Evolutionary conservation across 2,797 vertebrate species (phyloP), one percentile per base, ranked within the genome.

Genomic region (Thalassophryne amazonica): DNA sequence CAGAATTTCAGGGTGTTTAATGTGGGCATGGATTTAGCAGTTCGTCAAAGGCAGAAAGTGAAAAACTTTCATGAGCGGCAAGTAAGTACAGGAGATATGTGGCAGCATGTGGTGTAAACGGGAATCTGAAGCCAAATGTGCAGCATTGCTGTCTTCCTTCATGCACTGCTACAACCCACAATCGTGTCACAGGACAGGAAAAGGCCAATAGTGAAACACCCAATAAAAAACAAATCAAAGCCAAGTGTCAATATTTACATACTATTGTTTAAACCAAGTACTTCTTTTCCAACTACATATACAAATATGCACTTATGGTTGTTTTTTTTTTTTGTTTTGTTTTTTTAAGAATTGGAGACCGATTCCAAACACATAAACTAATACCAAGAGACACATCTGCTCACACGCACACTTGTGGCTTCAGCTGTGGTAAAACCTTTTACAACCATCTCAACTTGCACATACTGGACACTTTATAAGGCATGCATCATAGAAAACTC

Each of bases 171-270:
- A 57, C 37, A 56, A 70, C 31, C 45, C 42, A 69, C 47, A 38
- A 37, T 60, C 22, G 30, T 57, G 51, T 78, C 63, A 51, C 48
- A 73, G 55, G 74, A 85, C 61, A 66, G 64, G 77, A 86, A 85
- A 89, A 90, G 88, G 84, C 76, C 36, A 74, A 88, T 79, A 86
- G 84, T 87, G 86, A 91, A 90, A 88, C 76, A 81, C 69, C 71
- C 66, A 74, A 80, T 60, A 90, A 77, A 86, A 84, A 84, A 75
- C 74, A 69, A 86, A 87, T 75, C 82, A 77, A 86, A 83, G 73
- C 70, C 86, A 85, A 74, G 81, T 76, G 62, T 81, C 70, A 83
- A 86, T 91, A 91, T 92, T 90, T 92, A 93, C 91, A 93, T 66
- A 85, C 84, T 86, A 88, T 37, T 78, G 46, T 69, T 82, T 78